Evolutionary conservation across 2,797 vertebrate genomes (phyloP).

Genomic region (Esox masquinongy): DNA sequence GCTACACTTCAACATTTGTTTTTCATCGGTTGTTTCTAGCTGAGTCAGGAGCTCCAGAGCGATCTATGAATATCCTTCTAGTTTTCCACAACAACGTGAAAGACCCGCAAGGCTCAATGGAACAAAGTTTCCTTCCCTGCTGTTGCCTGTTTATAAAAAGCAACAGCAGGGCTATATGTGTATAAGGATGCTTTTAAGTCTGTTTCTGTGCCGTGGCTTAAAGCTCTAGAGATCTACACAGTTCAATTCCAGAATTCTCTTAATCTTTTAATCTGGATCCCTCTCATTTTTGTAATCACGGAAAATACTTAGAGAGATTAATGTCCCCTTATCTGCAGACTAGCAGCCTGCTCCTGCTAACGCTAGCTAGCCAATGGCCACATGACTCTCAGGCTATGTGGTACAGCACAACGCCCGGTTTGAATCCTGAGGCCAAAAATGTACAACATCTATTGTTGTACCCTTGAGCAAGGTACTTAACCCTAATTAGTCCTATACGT

Average conservation of each 20-base stretch:
- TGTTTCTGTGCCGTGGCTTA: constrained; percentile 38
- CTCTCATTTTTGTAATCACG: constrained; percentile 68
- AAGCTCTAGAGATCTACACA: constrained; percentile 61
- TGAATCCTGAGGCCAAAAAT: no score
- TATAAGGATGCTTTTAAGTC: constrained; percentile 23
- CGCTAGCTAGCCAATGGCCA: background rate
- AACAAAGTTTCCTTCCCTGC: constrained; percentile 25
- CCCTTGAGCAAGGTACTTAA: no score
- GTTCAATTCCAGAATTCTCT: constrained; percentile 67
- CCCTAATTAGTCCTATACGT: no score
- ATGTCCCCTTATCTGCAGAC: constrained; percentile 64
- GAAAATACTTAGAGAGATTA: constrained; percentile 73
- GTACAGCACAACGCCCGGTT: background rate
- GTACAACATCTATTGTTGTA: no score
- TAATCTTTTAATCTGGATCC: constrained; percentile 75
- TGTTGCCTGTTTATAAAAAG: constrained; percentile 29
- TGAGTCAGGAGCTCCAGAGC: constrained; percentile 44
- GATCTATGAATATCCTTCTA: constrained; percentile 25
- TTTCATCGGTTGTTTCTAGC: constrained; percentile 55
- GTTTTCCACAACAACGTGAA: constrained; percentile 44
- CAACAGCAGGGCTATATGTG: no score
- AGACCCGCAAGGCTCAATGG: constrained; percentile 37
- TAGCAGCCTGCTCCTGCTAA: constrained; percentile 45
- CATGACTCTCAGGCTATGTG: background rate
- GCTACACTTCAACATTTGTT: constrained; percentile 52